Evolutionary conservation across 2,888 invertebrate species (phyloP).

Genomic region (Bibio marci): DNA sequence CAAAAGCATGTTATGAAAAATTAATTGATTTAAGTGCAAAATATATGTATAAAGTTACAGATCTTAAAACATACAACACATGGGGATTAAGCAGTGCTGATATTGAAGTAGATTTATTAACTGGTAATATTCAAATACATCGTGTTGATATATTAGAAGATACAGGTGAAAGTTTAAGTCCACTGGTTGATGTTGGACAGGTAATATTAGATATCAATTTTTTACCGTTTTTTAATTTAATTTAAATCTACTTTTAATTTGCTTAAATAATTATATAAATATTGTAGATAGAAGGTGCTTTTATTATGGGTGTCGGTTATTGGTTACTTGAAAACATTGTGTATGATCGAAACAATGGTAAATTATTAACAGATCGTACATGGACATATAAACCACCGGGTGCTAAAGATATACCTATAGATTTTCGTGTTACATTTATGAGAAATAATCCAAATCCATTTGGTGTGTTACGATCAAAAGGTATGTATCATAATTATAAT

Average conservation of each 20-base stretch:
- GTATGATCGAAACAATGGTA: conserved; percentile 38
- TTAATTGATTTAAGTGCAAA: conserved; percentile 14
- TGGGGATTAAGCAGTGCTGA: conserved; percentile 44
- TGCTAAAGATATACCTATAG: conserved; percentile 48
- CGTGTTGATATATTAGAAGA: conserved; percentile 55
- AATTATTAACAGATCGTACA: conserved; percentile 46
- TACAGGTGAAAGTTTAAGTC: conserved; percentile 46
- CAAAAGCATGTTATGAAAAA: conserved; percentile 9
- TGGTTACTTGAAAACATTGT: conserved; percentile 49
- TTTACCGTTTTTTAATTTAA: no score
- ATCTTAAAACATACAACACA: conserved; percentile 36
- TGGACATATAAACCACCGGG: conserved; percentile 61
- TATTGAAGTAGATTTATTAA: conserved; percentile 54
- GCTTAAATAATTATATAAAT: no score
- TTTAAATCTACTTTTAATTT: no score
- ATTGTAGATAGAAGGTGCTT: conserved; percentile 52
- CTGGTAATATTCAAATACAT: conserved; percentile 45
- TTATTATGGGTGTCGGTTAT: conserved; percentile 51
- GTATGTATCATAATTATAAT: conserved; percentile 19
- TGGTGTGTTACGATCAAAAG: conserved; percentile 54
- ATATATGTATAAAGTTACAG: conserved; percentile 19
- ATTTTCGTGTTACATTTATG: conserved; percentile 43
- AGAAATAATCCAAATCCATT: conserved; percentile 40
- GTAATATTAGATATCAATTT: no score
- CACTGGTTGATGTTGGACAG: conserved; percentile 49